Evolutionary conservation across 2,113 vertebrate genomes (phyloP), one percentile per base, ranked within the genome.

Genomic region (Buteo buteo): DNA sequence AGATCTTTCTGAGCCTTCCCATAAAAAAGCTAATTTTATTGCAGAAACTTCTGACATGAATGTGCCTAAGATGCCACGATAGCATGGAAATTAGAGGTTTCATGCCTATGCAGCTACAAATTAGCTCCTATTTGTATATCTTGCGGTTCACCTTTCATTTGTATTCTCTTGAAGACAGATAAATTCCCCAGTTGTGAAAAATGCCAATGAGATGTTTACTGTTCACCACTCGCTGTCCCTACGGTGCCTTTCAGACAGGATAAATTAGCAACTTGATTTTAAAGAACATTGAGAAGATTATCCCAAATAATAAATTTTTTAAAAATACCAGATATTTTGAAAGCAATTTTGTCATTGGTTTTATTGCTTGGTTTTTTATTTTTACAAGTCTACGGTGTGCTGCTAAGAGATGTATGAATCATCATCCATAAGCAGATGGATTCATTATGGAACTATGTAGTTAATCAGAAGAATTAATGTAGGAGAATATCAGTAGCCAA

Each of bases 21-120:
- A 94, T 79, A 98, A 98, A 93, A 98, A 98, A 89, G 74, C 95
- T 28, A 97, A 98, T 94, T 92, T 98, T 79, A 62, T 47, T 91
- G 90, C 98, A 88, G 95, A 59, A 77, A 82, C 52, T 78, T 83
- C 89, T 86, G 76, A 96, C 57, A 6, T 54, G 16, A 93, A 65
- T 40, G 54, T 94, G 91, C 52, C 49, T 13, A 90, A 96, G 95
- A 88, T 90, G 95, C 94, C 74, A 78, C 74, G 45, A 21, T 92
- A 97, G 74, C 47, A 6, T 40, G 82, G 44, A 78, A 73, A 44
- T 44, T 2, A 52, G 45, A 70, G 28, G 19, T 77, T 88, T 66
- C 52, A 9, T 4, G 4, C 36, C 38, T 88, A 1, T 70, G 93
- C 77, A 94, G 92, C 73, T 90, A 17, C 50, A 65, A 7, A 54